A percentile compares a stretch with the other conserved stretches of the same genome.
Evolutionary conservation across 2,797 vertebrate species (phyloP).

Genomic region (Spea hammondii): DNA sequence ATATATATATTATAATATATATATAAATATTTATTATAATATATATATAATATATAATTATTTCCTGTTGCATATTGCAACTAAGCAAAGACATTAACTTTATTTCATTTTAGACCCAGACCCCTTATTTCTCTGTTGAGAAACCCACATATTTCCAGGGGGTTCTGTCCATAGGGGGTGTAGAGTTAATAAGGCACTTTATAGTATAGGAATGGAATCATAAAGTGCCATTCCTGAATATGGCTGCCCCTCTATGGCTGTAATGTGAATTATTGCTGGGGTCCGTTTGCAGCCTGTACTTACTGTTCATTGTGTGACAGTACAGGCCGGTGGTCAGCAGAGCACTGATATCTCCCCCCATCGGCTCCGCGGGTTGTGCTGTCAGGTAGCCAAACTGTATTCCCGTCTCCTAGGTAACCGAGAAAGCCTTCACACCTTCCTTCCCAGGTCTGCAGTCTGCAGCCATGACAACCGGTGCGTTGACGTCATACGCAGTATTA

Average conservation of each 20-base stretch:
- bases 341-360: conserved; percentile 15
- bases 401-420: conserved; percentile 75
- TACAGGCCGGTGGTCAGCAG: not conserved
- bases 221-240: not conserved
- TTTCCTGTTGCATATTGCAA: too few relatives aligned
- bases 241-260: not conserved
- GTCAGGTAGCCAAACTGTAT: conserved; percentile 70
- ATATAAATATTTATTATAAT: too few relatives aligned
- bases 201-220: not conserved
- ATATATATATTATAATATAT: too few relatives aligned
- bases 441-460: not conserved
- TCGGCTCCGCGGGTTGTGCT: conserved; percentile 4
- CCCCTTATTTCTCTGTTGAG: too few relatives aligned
- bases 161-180: too few relatives aligned
- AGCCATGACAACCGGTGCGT: not conserved
- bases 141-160: too few relatives aligned
- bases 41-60: too few relatives aligned
- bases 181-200: too few relatives aligned
- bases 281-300: not conserved
- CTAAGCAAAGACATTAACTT: too few relatives aligned
- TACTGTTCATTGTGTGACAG: conserved; percentile 33
- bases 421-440: not conserved
- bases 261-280: too few relatives aligned
- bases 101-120: too few relatives aligned
- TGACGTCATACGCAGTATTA: too few relatives aligned